Evolutionary conservation across 2,888 invertebrate genomes (phyloP), one percentile per base, ranked within the genome.

Genomic region (Melinaea marsaeus): DNA sequence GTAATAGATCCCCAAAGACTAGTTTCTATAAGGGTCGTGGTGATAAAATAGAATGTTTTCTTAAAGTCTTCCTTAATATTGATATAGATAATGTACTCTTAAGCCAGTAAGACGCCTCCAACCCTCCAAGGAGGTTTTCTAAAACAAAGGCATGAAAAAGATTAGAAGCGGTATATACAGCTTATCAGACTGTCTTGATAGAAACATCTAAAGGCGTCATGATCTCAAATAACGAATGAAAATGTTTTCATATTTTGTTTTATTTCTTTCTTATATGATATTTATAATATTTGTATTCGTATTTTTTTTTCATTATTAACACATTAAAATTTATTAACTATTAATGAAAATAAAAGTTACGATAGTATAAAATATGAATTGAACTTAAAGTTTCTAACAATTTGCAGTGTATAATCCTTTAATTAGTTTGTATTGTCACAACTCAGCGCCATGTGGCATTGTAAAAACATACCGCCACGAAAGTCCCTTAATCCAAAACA

Each of bases 61-160:
- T 78, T 81, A 83, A 86, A 88, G 85, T 81, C 65, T 69, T 67
- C 59, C 77, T 72, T 79, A 79, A 84, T 86, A 88, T 88, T 87
- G 89, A 86, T 86, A 84, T 75, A 85, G 87, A 89, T 88, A 88
- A 88, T 88, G 82, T 84, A 81, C 81, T 78, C 72, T 69, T 72
- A 70, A 80, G 79, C 75, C 75, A 74, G 72, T 70, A 72, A 77
- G 76, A 75, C 72, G 76, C 73, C 73, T 74, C 70, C 71, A 71
- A 63, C 65, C 69, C 85, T 79, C 83, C 65, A 72, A 84, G 82
- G 83, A 83, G 75, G 71, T 79, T 81, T 82, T 79, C 78, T 80
- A 79, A 84, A 83, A 87, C 84, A 87, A 86, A 83, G 80, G 82
- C 78, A 78, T 79, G 79, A 81, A 82, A 83, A 79, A 79, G 75